phyloP scores from a whole-genome alignment of 2,113 vertebrate genomes.

The Guaruba guarouba region DNA sequence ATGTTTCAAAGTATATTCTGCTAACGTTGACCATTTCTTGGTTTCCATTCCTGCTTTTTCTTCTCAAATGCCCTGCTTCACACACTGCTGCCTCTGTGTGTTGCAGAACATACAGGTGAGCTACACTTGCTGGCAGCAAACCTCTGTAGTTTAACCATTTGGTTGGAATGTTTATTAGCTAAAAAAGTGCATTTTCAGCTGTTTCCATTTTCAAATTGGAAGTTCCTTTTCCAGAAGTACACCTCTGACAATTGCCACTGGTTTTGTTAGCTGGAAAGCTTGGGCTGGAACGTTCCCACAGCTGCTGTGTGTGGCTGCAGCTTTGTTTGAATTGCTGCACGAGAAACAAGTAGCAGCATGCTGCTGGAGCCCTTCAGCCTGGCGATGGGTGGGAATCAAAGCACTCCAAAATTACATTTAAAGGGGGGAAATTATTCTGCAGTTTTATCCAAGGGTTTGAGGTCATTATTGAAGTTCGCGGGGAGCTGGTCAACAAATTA shows the following conservation, averaged over 20 bases:
- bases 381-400: slow-evolving; percentile 23
- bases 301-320: background rate
- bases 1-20: background rate
- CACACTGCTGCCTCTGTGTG: background rate
- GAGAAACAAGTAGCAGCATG: slow-evolving; percentile 21
- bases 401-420: background rate
- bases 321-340: background rate
- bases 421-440: slow-evolving; percentile 30
- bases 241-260: background rate
- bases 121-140: background rate
- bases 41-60: background rate
- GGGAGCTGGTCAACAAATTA: slow-evolving; percentile 48
- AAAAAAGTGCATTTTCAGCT: background rate
- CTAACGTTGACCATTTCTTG: background rate
- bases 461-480: slow-evolving; percentile 5
- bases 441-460: slow-evolving; percentile 23
- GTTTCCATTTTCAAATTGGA: background rate
- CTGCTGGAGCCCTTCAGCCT: background rate
- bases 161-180: background rate
- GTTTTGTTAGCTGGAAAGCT: background rate
- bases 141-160: background rate
- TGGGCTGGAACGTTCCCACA: background rate
- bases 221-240: background rate
- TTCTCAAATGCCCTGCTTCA: background rate
- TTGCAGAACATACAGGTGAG: background rate